Evolutionary conservation across 2,888 invertebrate species (phyloP), one percentile per base, ranked within the genome.

Genomic region (Archips xylosteana): DNA sequence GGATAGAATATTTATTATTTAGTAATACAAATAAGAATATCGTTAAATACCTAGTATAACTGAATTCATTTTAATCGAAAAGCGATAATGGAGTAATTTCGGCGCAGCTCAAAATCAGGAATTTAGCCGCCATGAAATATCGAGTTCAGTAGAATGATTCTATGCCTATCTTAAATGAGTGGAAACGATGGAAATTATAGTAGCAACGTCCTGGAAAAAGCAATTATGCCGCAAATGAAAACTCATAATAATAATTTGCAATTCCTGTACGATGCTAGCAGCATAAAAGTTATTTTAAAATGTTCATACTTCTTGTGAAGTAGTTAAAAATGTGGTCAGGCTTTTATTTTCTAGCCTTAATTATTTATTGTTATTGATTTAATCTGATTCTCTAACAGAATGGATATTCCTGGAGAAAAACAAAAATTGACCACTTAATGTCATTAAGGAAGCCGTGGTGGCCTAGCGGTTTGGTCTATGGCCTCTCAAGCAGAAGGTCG

Each of bases 131-230:
- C 42, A n/a, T 9, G 47, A 63, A 69, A 42, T 74, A 74, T 74
- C 57, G 57, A 57, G 45, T 64, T 73, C 63, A 49, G 9, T 34
- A 39, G 49, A 61, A 69, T 61, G 13, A 64, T 67, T 72, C 45
- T 62, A 67, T 65, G 57, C 57, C 57, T 68, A 61, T 39, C 51
- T 63, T 63, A 69, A 73, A 73, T 73, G 60, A 69, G 69, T 60
- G 64, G 64, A 59, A 36, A 9, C 51, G 64, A 49, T 45, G 49
- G 15, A 68, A 73, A 73, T 73, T 73, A 73, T 69, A 64, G 63
- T 73, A 47, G 49, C 72, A 62, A 57, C 42, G 47, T 64, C 49
- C 63, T 73, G 73, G 73, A 73, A 73, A 73, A 73, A 73, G 73
- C 73, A 73, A 73, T 73, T 73, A 73, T 39, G 47, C 49, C 49